Evolutionary conservation across 2,797 vertebrate genomes (phyloP).

Genomic region (Lacerta viridis): DNA sequence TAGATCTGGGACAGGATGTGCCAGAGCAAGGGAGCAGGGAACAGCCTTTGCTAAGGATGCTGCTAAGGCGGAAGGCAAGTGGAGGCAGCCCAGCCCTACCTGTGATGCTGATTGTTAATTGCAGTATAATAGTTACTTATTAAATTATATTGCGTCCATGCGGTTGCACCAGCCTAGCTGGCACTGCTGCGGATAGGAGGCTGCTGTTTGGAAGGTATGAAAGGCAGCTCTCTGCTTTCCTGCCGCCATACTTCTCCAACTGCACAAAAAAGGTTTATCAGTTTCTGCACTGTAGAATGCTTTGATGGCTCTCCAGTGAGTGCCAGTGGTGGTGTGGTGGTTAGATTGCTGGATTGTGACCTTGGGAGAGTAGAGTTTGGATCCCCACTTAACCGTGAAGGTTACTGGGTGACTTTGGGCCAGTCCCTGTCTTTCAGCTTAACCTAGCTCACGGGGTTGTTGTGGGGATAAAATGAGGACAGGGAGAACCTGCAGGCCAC

Average conservation of each 20-base stretch:
- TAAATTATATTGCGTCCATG: neutral
- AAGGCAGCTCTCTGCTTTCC: neutral
- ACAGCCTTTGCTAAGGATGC: neutral
- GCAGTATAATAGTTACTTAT: neutral
- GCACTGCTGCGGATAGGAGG: slow-evolving; percentile 12
- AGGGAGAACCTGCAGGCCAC: no score
- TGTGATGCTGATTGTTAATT: neutral
- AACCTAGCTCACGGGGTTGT: no score
- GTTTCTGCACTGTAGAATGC: neutral
- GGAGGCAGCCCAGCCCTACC: neutral
- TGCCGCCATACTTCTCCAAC: neutral
- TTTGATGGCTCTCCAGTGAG: neutral
- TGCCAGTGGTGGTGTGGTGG: no score
- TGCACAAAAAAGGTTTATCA: neutral
- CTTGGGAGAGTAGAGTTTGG: no score
- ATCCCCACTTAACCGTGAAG: no score
- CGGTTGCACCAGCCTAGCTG: neutral
- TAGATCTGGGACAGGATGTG: neutral
- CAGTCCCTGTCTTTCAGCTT: no score
- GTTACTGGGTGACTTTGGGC: no score
- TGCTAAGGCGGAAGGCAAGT: neutral
- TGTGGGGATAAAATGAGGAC: no score
- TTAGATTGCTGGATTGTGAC: no score
- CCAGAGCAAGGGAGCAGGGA: no score
- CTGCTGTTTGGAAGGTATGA: neutral